Percentiles rank a stretch among this genome's conserved stretches.
Conservation (phyloP, 2,113 vertebrate genomes). For the Oceanodroma tethys region DNA sequence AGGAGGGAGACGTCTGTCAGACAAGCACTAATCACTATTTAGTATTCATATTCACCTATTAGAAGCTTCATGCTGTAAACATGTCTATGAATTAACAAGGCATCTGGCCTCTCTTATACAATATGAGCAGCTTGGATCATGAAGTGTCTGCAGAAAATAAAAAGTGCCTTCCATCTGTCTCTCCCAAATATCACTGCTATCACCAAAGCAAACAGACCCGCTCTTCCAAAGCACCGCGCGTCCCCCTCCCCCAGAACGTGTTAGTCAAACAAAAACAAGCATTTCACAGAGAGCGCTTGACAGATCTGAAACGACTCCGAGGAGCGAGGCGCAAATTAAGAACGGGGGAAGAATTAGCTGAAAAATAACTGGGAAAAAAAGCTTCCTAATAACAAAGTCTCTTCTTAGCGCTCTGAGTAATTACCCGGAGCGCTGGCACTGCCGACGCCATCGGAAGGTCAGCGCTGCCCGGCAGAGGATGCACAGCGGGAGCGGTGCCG, state of each 20-base stretch:
- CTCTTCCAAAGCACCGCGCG: constrained; percentile 47
- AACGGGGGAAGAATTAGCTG: not conserved
- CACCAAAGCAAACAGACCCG: constrained; percentile 71
- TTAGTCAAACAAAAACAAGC: constrained; percentile 69
- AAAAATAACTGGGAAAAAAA: not conserved
- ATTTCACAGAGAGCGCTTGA: constrained; percentile 16
- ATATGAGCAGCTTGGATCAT: constrained; percentile 76
- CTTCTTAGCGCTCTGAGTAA: not conserved
- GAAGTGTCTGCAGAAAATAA: constrained; percentile 75
- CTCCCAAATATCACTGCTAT: constrained; percentile 69
- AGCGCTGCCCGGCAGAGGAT: not conserved
- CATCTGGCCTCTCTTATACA: constrained; percentile 74
- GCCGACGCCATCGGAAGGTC: not conserved
- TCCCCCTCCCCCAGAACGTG: constrained; percentile 58
- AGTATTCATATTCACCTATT: constrained; percentile 75
- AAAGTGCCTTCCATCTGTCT: constrained; percentile 75
- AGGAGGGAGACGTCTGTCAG: constrained; percentile 71
- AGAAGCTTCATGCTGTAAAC: constrained; percentile 71
- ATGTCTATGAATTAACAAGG: constrained; percentile 77
- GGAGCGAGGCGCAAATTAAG: constrained; percentile 18
- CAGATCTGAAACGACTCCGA: constrained; percentile 20
- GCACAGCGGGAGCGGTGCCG: not conserved
- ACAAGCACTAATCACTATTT: constrained; percentile 74
- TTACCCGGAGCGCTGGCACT: not conserved
- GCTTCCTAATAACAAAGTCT: not conserved